Evolutionary conservation across 2,888 invertebrate genomes (phyloP), one percentile per base, ranked within the genome.

Genomic region (Rhamnusium bicolor): DNA sequence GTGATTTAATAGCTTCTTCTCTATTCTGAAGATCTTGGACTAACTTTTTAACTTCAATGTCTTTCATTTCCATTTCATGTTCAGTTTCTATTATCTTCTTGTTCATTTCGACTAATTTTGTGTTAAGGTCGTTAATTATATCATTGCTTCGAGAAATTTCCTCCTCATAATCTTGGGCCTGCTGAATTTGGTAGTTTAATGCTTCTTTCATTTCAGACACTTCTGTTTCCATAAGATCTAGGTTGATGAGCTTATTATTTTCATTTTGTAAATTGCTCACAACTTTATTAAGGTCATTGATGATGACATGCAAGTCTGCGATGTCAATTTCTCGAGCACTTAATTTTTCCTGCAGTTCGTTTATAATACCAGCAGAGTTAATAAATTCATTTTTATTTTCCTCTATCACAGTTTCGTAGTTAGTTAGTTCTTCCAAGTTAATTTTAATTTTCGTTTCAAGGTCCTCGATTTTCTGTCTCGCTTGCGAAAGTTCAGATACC

Each of bases 91-190:
- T 67, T 89, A 94, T 86, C 75, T 88, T 90, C 53, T 89, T 89
- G 74, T 92, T 92, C 76, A 94, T 85, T 27, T 90, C 73, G 53
- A 90, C 89, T 3, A 91, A 85, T 75, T 90, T 86, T 8, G 85
- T 85, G 79, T 92, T 92, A 78, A 94, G 90, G 72, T 92, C 73
- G 2, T 91, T 90, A 62, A 93, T 92, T 0, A 92, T 90, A 79
- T 91, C 90, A 10, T 85, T 86, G 73, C 87, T 92, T 89, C 86
- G 90, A 4, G 87, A 79, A 73, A 91, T 89, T 87, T 91, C 91
- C 79, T 89, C 89, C 81, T 92, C 91, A 27, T 91, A 88, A 4
- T 90, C 88, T 81, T 90, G 88, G 1, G 91, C 85, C 74, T 90
- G 86, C 73, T 90, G 89, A 27, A 88, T 87, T 82, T 91, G 90